Percentiles rank a stretch among this genome's conserved stretches.
These are phyloP conservation scores for Echiichthys vipera DNA, from an alignment of 2,797 vertebrate genomes.

Conservation along the genomic window DNA sequence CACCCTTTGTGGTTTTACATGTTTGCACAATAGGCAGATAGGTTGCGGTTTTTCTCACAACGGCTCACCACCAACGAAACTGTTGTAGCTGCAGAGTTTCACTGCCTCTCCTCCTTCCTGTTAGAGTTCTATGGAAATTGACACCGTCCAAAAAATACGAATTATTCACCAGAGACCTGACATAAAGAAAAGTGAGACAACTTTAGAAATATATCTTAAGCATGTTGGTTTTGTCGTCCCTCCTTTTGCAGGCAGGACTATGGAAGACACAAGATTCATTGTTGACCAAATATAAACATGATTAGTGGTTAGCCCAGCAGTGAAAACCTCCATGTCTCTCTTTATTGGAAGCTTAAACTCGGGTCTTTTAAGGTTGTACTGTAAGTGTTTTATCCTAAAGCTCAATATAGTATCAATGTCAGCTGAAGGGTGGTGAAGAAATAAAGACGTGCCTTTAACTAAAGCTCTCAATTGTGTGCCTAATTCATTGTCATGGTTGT, in stretches of 20 bases:
- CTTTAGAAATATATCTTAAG: background rate
- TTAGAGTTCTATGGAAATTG: conserved; percentile 43
- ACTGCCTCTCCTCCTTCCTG: conserved; percentile 53
- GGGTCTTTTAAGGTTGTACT: conserved; percentile 38
- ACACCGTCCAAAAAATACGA: conserved; percentile 29
- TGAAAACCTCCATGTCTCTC: conserved; percentile 38
- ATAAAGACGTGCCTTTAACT: conserved; percentile 64
- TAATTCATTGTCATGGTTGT: conserved; percentile 72
- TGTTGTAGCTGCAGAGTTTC: conserved; percentile 65
- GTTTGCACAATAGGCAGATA: conserved; percentile 68
- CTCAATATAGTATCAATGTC: conserved; percentile 59
- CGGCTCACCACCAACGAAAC: conserved; percentile 67
- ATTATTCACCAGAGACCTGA: conserved; percentile 26
- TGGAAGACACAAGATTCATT: conserved; percentile 5
- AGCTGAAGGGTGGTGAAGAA: conserved; percentile 66
- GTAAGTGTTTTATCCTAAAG: conserved; percentile 59
- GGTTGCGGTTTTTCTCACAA: conserved; percentile 68
- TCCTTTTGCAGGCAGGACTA: background rate
- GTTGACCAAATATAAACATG: conserved; percentile 24
- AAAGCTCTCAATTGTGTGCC: conserved; percentile 63
- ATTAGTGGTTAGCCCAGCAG: conserved; percentile 14
- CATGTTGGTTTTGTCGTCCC: conserved; percentile 4
- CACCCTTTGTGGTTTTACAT: conserved; percentile 55
- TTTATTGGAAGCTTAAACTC: conserved; percentile 47
- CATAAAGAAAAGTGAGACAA: conserved; percentile 23